A percentile compares a stretch with the other conserved stretches of the same genome.
Conservation (phyloP, 2,113 vertebrate species). For the Zosterops borbonicus region DNA sequence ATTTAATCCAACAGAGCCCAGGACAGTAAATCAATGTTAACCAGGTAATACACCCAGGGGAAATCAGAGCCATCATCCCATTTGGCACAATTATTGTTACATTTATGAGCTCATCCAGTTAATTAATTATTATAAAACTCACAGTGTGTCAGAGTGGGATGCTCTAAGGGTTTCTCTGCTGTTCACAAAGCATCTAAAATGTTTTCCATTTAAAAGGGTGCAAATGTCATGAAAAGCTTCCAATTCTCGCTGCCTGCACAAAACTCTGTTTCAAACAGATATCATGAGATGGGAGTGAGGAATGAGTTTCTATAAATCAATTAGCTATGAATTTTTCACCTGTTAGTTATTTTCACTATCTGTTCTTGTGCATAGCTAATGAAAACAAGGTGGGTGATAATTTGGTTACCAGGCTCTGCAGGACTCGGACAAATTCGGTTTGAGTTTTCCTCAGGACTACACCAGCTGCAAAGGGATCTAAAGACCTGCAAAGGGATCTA, state of each 20-base stretch:
- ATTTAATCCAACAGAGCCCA: background rate
- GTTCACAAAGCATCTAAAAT: background rate
- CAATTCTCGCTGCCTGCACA: background rate
- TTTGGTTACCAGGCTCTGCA: background rate
- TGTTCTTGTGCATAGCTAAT: background rate
- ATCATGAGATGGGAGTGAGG: fast-evolving
- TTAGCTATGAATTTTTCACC: background rate
- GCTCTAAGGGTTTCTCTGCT: background rate
- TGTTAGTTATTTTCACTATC: background rate
- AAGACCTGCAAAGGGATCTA: background rate
- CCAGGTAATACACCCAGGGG: background rate
- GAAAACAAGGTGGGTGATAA: background rate
- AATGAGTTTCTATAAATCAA: background rate
- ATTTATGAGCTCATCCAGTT: background rate
- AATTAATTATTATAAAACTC: background rate
- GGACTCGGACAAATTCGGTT: background rate
- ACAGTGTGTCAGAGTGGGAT: background rate
- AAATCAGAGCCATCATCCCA: background rate
- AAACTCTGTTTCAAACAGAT: background rate
- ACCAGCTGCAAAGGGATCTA: background rate
- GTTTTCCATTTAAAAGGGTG: background rate
- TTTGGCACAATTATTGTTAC: background rate
- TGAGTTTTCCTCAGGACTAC: background rate
- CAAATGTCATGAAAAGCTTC: background rate
- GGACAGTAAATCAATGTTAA: background rate